Conservation (phyloP, 2,888 invertebrate genomes). For the Drosophila sordidapex region DNA sequence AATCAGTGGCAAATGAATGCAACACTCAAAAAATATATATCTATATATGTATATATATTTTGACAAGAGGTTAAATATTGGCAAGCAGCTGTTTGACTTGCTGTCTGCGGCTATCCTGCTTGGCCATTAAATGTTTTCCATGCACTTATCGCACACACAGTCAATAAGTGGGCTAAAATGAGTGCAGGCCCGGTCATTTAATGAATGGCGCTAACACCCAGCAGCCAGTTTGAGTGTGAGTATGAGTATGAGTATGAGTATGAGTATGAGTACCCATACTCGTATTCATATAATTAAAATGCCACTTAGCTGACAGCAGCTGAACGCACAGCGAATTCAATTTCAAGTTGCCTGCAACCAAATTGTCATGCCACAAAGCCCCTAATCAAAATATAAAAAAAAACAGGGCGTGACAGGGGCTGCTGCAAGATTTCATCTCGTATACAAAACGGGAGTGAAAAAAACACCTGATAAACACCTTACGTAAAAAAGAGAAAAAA, state of each 20-base stretch:
- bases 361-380: slow-evolving; percentile 52
- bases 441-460: slow-evolving; percentile 8
- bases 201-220: slow-evolving; percentile 53
- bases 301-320: slow-evolving; percentile 52
- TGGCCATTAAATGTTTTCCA: slow-evolving; percentile 42
- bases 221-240: slow-evolving; percentile 25
- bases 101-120: slow-evolving; percentile 18
- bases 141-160: slow-evolving; percentile 35
- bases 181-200: slow-evolving; percentile 38
- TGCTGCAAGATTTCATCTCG: slow-evolving; percentile 33
- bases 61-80: slow-evolving; percentile 50
- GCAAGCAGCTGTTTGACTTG: slow-evolving; percentile 36
- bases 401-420: slow-evolving; percentile 45
- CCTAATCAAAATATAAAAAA: slow-evolving; percentile 37
- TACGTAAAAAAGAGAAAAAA: slow-evolving; percentile 13
- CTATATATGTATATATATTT: slow-evolving; percentile 10
- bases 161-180: slow-evolving; percentile 32
- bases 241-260: neutral
- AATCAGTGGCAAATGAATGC: neutral
- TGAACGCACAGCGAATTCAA: slow-evolving; percentile 57
- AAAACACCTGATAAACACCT: slow-evolving; percentile 65
- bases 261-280: slow-evolving; percentile 13
- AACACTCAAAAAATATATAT: neutral
- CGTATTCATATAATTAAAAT: slow-evolving; percentile 62
- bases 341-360: slow-evolving; percentile 67